A percentile compares a stretch with the other conserved stretches of the same genome.
phyloP scores from a whole-genome alignment of 2,113 vertebrate genomes.

The Aphyosemion australe region DNA sequence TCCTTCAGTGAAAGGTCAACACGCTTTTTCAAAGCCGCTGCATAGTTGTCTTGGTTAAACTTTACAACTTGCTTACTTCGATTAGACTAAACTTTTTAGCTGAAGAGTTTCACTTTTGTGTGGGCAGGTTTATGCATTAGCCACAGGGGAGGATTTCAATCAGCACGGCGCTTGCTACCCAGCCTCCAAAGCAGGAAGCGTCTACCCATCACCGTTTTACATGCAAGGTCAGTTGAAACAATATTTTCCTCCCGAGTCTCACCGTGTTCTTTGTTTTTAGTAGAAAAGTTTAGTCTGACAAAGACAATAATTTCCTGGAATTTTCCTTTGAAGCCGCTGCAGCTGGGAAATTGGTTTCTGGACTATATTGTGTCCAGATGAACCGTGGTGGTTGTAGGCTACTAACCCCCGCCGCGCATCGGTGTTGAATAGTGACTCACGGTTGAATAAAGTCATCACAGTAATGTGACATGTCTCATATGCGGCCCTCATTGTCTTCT shows the following conservation, averaged over 20 bases:
- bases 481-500: constrained; percentile 64
- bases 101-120: neutral
- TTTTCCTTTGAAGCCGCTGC: constrained; percentile 1
- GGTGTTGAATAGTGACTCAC: constrained; percentile 39
- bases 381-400: constrained; percentile 14
- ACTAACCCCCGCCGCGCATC: constrained; percentile 11
- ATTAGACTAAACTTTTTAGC: neutral
- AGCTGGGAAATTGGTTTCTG: neutral
- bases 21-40: no score
- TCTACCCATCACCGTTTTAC: constrained; percentile 89
- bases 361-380: constrained; percentile 6
- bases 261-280: constrained; percentile 14
- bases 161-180: constrained; percentile 86
- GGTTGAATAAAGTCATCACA: constrained; percentile 66
- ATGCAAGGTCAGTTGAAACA: constrained; percentile 84
- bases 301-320: neutral
- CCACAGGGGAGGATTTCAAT: constrained; percentile 90
- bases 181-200: constrained; percentile 83
- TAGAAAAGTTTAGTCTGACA: constrained; percentile 16
- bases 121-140: constrained; percentile 88
- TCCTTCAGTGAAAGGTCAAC: no score
- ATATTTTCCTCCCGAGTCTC: constrained; percentile 7
- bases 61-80: neutral
- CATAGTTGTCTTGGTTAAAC: no score
- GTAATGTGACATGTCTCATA: constrained; percentile 70